phyloP scores from a whole-genome alignment of 2,113 vertebrate species.

The Cynocephalus volans region DNA sequence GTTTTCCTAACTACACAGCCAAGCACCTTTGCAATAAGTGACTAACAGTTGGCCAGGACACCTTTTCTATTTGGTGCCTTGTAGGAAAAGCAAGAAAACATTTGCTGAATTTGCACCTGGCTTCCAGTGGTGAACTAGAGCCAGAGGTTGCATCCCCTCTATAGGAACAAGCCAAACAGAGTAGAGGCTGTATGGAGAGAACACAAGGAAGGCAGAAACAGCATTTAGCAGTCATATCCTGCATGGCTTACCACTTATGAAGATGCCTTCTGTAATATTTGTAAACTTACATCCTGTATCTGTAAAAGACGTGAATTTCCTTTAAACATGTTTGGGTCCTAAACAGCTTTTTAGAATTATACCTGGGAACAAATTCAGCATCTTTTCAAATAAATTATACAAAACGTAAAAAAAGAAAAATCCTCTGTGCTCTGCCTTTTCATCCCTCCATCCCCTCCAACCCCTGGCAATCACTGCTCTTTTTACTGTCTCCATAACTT shows the following conservation, averaged over 20 bases:
- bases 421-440: background rate
- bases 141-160: too few species aligned
- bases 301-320: background rate
- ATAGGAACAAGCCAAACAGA: too few species aligned
- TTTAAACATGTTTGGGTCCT: background rate
- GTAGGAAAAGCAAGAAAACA: background rate
- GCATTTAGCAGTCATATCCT: background rate
- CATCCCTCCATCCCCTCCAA: background rate
- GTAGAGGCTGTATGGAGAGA: background rate
- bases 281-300: background rate
- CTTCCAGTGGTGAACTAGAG: background rate
- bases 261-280: background rate
- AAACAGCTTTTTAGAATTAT: slow-evolving; percentile 4
- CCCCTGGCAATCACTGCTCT: background rate
- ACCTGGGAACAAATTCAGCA: background rate
- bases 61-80: background rate
- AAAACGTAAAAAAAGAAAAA: background rate
- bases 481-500: background rate
- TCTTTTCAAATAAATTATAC: slow-evolving; percentile 60
- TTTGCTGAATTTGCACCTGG: too few species aligned
- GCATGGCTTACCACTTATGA: rapidly evolving
- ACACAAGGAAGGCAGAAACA: background rate
- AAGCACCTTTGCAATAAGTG: rapidly evolving
- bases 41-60: rapidly evolving
- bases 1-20: background rate